Base-by-base conservation (phyloP, 2,888 invertebrate genomes). In the Cantharis rustica region DNA sequence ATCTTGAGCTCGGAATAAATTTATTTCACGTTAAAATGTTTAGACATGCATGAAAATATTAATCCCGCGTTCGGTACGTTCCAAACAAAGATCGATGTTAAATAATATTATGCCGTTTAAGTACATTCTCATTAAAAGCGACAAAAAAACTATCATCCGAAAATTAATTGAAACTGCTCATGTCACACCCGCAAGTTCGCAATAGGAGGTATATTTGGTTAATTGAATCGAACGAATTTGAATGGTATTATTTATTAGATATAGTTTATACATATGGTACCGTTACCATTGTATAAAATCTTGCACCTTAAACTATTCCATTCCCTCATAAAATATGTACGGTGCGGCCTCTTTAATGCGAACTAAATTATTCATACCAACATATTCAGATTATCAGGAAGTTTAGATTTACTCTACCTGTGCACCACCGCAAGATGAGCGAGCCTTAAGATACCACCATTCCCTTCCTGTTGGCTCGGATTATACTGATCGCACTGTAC, bases 131-230 rank as follows among this genome's bases (percentile, higher is more conserved):
- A n/a, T n/a, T 71, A 17, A 63, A 62, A 23, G 64, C 17, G n/a
- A 66, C 64, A 47, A 72, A 72, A 27, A 72, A 73, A 73, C 66
- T 73, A 73, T 68, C 71, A 72, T 64, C 68, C 47, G 27, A 15
- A 71, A 68, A 75, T 75, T 75, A 71, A 75, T 75, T 73, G 71
- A 71, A 75, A 75, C 68, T 72, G 15, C 66, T 71, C 71, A 20
- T 72, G 76, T 76, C 76, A 72, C 76, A 76, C 76, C 76, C 72
- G 69, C 76, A 69, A 73, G 23, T 64, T 76, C 76, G 61, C 76
- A 70, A 76, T 73, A 73, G 76, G 76, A 64, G 76, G 76, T 76
- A 76, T 31, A 16, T 61, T 72, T 76, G 61, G 69, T 47, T 76
- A 76, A 76, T 73, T 73, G 72, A 75, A 75, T 72, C 62, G 72